Conservation (phyloP, 1,140 invertebrate genomes). For the Mycetomoellerius zeteki region DNA sequence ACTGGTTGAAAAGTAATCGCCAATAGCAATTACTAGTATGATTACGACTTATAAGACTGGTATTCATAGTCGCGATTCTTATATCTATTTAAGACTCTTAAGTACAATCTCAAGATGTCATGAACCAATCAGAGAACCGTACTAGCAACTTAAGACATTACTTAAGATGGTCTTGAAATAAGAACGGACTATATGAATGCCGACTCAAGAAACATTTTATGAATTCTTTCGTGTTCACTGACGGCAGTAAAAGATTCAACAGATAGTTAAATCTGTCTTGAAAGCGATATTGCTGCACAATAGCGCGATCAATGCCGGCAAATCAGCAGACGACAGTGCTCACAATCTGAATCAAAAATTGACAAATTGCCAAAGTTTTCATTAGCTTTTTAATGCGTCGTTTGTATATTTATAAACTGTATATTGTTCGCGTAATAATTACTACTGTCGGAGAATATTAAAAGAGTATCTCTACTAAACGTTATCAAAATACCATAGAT, state of each 20-base stretch:
- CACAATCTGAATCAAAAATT: neutral
- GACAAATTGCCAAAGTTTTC: slow-evolving; percentile 1
- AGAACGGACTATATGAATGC: no score
- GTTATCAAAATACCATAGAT: neutral
- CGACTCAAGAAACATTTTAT: neutral
- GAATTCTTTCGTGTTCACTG: neutral
- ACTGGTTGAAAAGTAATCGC: no score
- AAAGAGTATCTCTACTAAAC: neutral
- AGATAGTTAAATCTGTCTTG: slow-evolving; percentile 8
- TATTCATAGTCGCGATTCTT: no score
- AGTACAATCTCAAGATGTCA: no score
- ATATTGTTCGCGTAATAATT: neutral
- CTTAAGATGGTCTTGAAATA: no score
- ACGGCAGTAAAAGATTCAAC: neutral
- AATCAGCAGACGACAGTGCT: neutral
- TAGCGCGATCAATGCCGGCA: slow-evolving; percentile 34
- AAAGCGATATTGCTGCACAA: slow-evolving; percentile 26
- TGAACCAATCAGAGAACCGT: no score
- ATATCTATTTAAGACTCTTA: no score
- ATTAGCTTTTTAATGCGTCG: neutral
- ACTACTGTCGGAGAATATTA: neutral
- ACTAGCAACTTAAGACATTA: no score
- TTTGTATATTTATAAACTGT: neutral
- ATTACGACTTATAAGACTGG: no score
- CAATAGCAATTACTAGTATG: no score